These are phyloP conservation scores for Dryomyza anilis DNA, from an alignment of 2,888 invertebrate genomes.

Conservation along the genomic window DNA sequence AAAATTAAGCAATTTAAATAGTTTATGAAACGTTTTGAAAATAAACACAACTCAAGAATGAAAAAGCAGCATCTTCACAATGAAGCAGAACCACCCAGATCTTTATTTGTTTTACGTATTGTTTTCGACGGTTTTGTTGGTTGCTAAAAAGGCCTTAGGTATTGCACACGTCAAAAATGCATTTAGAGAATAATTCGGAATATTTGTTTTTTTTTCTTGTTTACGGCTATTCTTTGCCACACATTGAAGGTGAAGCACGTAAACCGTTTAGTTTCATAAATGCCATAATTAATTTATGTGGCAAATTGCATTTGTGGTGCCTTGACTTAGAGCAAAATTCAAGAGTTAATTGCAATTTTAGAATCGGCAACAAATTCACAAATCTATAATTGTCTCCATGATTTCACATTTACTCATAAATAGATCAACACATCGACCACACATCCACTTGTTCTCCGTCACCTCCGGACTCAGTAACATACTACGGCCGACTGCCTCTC, in stretches of 20 bases:
- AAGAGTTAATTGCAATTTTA: too few relatives aligned
- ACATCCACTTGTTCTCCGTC: conserved; percentile 35
- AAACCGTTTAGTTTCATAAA: conserved; percentile 9
- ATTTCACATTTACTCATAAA: conserved; percentile 53
- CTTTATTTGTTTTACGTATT: neutral
- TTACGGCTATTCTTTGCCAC: neutral
- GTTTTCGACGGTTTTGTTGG: neutral
- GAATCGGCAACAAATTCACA: too few relatives aligned
- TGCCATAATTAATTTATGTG: conserved; percentile 19
- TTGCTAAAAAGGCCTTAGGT: neutral
- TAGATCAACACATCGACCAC: conserved; percentile 52
- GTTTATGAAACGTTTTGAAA: conserved; percentile 23
- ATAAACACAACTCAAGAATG: neutral
- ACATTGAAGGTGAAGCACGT: neutral
- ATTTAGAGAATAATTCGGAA: conserved; percentile 3
- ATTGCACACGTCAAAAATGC: conserved; percentile 8
- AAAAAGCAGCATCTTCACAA: conserved; percentile 6
- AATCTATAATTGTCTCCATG: too few relatives aligned
- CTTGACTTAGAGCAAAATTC: too few relatives aligned
- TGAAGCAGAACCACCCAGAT: neutral
- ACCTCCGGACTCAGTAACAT: neutral
- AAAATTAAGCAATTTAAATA: conserved; percentile 30
- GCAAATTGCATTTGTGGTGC: too few relatives aligned
- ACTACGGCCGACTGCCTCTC: neutral
- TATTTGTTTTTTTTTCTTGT: neutral